Base-by-base conservation (phyloP, 2,797 vertebrate species). In the Epinephelus awoara region DNA sequence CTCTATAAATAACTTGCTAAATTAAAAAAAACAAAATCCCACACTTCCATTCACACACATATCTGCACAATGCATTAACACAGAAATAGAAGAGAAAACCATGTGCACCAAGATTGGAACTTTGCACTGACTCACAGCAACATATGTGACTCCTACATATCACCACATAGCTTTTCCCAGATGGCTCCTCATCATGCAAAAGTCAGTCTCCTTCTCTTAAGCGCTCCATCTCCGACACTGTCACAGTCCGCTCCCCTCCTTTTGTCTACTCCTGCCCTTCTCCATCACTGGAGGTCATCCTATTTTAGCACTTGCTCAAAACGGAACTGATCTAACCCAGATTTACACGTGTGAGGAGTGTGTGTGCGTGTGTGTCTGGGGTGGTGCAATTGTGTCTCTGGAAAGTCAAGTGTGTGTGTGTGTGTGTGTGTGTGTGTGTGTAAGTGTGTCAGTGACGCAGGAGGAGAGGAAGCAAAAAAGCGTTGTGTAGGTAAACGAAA, bases 281-380 rank as follows among this genome's bases (percentile, higher is more conserved):
- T 86, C 75, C 65, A 64, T 87, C 52, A 61, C 86, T 84, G 84
- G 90, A 93, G 92, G 92, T 93, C 90, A 88, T 92, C 82, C 85
- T 94, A 91, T 94, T 95, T 95, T 94, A 94, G 92, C 90, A 57
- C 74, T 84, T 44, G 90, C 92, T 92, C 82, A 89, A 91, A 93
- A 90, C 88, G 72, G 91, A 88, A 72, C 79, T 57, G 77, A 80
- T 92, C 80, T 94, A 95, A 95, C 94, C 94, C 86, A 95, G 94
- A 95, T 95, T 93, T 89, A 84, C 75, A 62, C 0, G 19, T 84
- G 85, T 77, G 72, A 85, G 61, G 68, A 75, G 61, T 34, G 34
- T 34, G 34, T 34, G 29, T 34, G 27, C 66, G 65, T 79, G 62
- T 66, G 74, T 67, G 74, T 64, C 38, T 63, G 58, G 47, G 52